phyloP scores from a whole-genome alignment of 1,140 invertebrate species.

The Thalassaphorura encarpata region DNA sequence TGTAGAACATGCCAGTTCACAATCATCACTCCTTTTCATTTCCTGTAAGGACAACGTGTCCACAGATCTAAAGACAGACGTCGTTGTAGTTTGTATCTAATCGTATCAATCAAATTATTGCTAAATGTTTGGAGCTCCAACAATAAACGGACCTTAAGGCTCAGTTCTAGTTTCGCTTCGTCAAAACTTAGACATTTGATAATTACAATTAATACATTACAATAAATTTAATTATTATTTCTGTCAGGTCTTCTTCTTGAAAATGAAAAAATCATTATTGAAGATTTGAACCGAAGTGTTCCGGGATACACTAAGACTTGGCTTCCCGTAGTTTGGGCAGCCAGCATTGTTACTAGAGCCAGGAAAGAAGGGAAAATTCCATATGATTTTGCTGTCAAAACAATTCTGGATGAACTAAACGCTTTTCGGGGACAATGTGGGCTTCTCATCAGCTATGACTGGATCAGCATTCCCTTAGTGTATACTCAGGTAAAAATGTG shows the following conservation, averaged over 20 bases:
- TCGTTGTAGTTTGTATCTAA: too few relatives aligned
- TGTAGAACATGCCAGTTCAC: too few relatives aligned
- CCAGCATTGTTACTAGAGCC: conserved; percentile 72
- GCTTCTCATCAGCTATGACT: conserved; percentile 70
- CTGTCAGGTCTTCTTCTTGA: conserved; percentile 62
- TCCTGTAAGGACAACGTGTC: too few relatives aligned
- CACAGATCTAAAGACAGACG: too few relatives aligned
- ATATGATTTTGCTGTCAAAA: conserved; percentile 86
- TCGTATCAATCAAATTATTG: too few relatives aligned
- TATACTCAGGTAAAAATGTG: conserved; percentile 68
- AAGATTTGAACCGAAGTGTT: conserved; percentile 67
- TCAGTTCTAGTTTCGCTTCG: not conserved
- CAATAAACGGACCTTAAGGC: too few relatives aligned
- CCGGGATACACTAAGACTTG: conserved; percentile 84
- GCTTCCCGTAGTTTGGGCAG: conserved; percentile 89
- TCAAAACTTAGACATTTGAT: too few relatives aligned
- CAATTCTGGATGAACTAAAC: conserved; percentile 78
- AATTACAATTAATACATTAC: not conserved
- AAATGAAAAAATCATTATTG: conserved; percentile 70
- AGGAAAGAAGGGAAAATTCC: conserved; percentile 82
- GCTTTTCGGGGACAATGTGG: conserved; percentile 77
- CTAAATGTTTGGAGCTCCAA: too few relatives aligned
- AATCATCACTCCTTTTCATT: too few relatives aligned
- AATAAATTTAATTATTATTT: not conserved
- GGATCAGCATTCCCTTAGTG: conserved; percentile 82